These are phyloP conservation scores for Ceratina calcarata DNA, from an alignment of 1,140 invertebrate species.

Conservation along the genomic window DNA sequence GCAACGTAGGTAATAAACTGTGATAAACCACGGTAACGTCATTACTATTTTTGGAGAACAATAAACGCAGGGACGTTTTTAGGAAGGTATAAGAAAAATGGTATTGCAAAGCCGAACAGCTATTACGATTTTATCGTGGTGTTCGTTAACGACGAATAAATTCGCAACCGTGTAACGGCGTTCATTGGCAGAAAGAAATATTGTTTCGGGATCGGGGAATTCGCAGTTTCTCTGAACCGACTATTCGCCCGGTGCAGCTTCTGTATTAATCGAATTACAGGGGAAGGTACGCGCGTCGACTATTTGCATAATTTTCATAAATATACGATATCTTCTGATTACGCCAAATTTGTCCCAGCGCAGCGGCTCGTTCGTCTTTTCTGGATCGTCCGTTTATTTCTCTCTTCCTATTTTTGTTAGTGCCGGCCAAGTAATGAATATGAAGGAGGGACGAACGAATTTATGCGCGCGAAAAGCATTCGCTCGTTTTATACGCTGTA, in stretches of 20 bases:
- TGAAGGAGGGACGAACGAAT: conserved; percentile 35
- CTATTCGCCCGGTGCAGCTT: background rate
- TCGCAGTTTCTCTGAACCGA: background rate
- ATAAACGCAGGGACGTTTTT: too few species aligned
- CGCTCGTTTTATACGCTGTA: conserved; percentile 52
- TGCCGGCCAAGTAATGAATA: conserved; percentile 13
- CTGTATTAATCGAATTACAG: conserved; percentile 15
- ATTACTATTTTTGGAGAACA: too few species aligned
- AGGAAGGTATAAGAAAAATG: background rate
- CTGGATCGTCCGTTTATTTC: background rate
- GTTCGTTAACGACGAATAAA: conserved; percentile 27
- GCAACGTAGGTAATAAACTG: too few species aligned
- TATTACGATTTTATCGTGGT: background rate
- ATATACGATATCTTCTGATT: conserved; percentile 40
- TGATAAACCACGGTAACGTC: too few species aligned
- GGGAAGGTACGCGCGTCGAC: background rate
- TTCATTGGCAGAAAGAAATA: conserved; percentile 38
- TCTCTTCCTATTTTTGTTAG: background rate
- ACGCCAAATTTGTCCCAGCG: background rate
- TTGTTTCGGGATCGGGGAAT: background rate
- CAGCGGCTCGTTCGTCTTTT: background rate
- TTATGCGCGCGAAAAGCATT: conserved; percentile 33
- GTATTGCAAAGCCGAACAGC: background rate
- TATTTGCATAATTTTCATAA: conserved; percentile 46
- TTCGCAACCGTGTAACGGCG: background rate